phyloP scores from a whole-genome alignment of 2,888 invertebrate species.

The Philonicus albiceps region DNA sequence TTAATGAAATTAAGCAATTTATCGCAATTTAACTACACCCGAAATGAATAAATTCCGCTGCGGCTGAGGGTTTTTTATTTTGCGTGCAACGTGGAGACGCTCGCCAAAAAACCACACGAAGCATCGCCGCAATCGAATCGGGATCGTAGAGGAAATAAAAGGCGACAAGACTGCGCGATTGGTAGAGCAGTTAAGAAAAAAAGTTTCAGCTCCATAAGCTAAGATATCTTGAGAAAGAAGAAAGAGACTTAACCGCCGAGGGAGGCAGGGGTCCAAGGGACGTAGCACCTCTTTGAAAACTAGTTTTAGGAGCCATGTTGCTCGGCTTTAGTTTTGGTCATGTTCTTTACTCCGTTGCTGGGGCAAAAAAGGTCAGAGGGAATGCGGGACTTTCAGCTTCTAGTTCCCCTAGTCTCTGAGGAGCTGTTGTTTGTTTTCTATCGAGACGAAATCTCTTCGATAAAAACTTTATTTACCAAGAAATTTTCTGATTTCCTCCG shows the following conservation, averaged over 20 bases:
- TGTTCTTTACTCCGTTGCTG: conserved; percentile 1
- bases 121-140: neutral
- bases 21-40: conserved; percentile 62
- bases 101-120: neutral
- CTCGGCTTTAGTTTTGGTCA: neutral
- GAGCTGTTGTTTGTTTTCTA: conserved; percentile 33
- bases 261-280: neutral
- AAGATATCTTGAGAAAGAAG: neutral
- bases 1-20: conserved; percentile 62
- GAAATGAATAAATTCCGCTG: conserved; percentile 59
- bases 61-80: neutral
- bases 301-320: conserved; percentile 41
- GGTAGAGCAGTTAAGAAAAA: neutral
- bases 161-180: neutral
- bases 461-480: conserved; percentile 38
- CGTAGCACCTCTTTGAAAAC: neutral
- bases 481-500: conserved; percentile 13
- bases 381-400: neutral
- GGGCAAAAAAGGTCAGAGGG: conserved; percentile 1
- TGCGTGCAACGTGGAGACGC: neutral
- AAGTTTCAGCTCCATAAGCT: neutral
- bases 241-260: neutral
- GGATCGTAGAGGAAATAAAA: conserved; percentile 19
- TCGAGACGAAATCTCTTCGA: conserved; percentile 31
- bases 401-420: neutral